Evolutionary conservation across 1,140 invertebrate species (phyloP).

Genomic region (Zaprionus tsacasi): DNA sequence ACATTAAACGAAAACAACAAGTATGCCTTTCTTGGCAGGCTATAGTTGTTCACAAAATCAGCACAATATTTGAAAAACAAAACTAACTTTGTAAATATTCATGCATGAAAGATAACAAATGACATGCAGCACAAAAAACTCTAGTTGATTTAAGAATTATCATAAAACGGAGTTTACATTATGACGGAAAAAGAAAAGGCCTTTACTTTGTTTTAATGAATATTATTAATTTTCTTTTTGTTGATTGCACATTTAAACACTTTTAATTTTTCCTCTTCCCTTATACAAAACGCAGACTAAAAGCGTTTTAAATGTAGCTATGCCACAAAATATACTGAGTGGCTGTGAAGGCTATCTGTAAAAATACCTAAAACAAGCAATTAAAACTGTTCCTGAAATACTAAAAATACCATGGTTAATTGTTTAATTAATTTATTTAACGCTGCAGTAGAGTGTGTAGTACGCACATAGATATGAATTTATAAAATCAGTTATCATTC

Average conservation of each 20-base stretch:
- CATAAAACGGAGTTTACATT: neutral
- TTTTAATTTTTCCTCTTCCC: constrained; percentile 30
- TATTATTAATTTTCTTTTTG: neutral
- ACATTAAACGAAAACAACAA: constrained; percentile 24
- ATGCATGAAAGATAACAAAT: neutral
- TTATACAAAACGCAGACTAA: constrained; percentile 29
- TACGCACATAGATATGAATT: neutral
- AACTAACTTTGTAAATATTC: neutral
- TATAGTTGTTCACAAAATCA: neutral
- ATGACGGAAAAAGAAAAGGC: neutral
- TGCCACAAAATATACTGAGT: constrained; percentile 15
- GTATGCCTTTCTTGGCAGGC: neutral
- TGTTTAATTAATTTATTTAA: neutral
- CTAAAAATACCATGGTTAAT: neutral
- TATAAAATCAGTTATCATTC: neutral
- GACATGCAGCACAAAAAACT: neutral
- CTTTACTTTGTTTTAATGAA: constrained; percentile 3
- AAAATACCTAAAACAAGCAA: neutral
- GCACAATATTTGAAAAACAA: neutral
- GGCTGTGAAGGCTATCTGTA: neutral
- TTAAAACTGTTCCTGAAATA: neutral
- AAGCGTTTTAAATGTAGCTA: constrained; percentile 36
- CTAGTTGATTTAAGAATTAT: neutral
- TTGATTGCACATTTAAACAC: constrained; percentile 17
- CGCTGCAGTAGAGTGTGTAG: neutral